Percentiles rank a stretch among this genome's conserved stretches.
phyloP scores from a whole-genome alignment of 2,113 vertebrate genomes.

The Delphinus delphis region DNA sequence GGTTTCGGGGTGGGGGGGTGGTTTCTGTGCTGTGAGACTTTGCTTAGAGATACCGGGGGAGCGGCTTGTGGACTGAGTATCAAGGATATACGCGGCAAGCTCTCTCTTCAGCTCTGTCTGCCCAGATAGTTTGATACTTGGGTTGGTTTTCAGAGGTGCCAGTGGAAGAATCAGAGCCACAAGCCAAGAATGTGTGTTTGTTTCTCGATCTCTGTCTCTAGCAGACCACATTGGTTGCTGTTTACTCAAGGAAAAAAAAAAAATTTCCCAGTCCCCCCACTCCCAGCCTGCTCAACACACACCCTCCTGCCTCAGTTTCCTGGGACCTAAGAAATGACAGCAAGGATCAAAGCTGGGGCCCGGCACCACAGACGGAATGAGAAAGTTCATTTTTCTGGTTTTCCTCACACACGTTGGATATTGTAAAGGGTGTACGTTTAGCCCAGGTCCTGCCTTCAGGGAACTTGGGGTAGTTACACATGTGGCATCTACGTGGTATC shows the following conservation, averaged over 20 bases:
- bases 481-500: fast-evolving
- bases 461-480: neutral
- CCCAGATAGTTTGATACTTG: neutral
- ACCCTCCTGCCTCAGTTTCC: neutral
- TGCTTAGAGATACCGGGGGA: neutral
- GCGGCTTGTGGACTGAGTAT: neutral
- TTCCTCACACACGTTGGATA: neutral
- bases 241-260: neutral
- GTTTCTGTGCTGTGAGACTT: neutral
- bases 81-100: neutral
- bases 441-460: neutral
- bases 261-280: neutral
- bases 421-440: neutral
- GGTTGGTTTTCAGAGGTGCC: neutral
- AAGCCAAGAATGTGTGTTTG: neutral
- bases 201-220: neutral
- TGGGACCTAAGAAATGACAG: neutral
- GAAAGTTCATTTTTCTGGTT: neutral
- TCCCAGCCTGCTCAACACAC: neutral
- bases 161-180: neutral
- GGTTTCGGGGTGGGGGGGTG: neutral
- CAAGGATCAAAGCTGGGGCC: neutral
- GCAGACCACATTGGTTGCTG: neutral
- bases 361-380: neutral
- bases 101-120: neutral